Base-by-base conservation (phyloP, 2,797 vertebrate species). In the Enteromius paludinosus region DNA sequence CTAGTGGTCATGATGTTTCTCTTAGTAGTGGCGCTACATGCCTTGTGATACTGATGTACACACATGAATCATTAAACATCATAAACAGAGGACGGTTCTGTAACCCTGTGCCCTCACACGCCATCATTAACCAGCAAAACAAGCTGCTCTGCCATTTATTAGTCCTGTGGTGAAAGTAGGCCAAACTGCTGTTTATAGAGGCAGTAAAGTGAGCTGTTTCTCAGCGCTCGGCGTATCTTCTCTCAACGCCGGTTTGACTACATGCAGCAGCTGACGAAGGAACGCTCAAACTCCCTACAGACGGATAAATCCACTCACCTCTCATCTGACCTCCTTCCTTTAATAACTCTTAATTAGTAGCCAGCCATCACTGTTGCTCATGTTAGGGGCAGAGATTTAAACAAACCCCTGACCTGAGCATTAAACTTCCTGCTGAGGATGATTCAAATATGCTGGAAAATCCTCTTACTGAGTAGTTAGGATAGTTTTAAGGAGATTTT, bases 41-140 rank as follows among this genome's bases (percentile, higher is more conserved):
- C 12, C 56, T 1, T 61, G 23, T 61, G 56, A 61, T 25, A 59
- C 1, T 61, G 56, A 61, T 28, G 5, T 15, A 28, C 23, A 61
- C 59, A 7, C 25, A 61, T 61, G 0, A 28, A 61, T 61, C 56
- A 25, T 25, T 2, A 59, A 59, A 12, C 25, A 14, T 61, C 59
- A 61, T 28, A 28, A 62, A 30, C 56, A 14, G 23, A 61, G 12
- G 56, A 61, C 25, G 14, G 56, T 30, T 14, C 14, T 43, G 54
- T 33, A 33, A 49, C 45, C 47, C 47, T 69, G 52, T 73, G 82
- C 69, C 61, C 72, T 52, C 18, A 84, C 66, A 85, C 68, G 41
- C 45, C 80, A 74, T 61, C 62, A 83, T 86, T 86, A 83, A 68
- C 71, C 71, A 68, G 43, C 61, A 84, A 82, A 85, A 86, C 72